A percentile compares a stretch with the other conserved stretches of the same genome.
phyloP scores from a whole-genome alignment of 2,113 vertebrate species.

The Bungarus multicinctus region DNA sequence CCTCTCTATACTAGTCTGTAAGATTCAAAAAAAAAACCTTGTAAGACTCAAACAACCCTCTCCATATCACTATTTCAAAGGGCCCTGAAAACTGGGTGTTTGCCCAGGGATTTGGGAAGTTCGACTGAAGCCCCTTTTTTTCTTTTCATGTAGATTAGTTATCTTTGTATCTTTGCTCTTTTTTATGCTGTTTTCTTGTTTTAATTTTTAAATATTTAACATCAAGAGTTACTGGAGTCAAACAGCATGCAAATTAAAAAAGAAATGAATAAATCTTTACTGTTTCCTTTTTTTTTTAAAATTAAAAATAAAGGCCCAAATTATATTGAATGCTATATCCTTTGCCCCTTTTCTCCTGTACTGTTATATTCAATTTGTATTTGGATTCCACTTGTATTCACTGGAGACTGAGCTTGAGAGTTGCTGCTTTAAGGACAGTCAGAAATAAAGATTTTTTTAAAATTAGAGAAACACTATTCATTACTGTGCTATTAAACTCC shows the following conservation, averaged over 20 bases:
- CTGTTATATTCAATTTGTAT: neutral
- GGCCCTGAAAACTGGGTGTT: neutral
- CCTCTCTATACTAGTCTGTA: no score
- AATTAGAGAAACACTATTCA: neutral
- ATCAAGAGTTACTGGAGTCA: neutral
- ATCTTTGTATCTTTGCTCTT: neutral
- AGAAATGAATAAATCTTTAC: neutral
- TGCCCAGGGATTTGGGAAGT: neutral
- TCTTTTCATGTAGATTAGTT: neutral
- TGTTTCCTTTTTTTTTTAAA: neutral
- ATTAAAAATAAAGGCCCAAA: neutral
- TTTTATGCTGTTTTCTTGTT: neutral
- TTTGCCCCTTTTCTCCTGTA: neutral
- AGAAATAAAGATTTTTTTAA: neutral
- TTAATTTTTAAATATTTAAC: neutral
- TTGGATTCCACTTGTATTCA: neutral
- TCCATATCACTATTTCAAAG: neutral
- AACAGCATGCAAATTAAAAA: neutral
- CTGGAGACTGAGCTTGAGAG: neutral
- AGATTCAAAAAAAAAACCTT: no score
- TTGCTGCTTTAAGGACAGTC: neutral
- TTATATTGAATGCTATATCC: neutral
- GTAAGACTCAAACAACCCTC: neutral
- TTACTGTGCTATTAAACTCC: neutral
- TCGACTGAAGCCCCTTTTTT: neutral